phyloP scores from a whole-genome alignment of 2,888 invertebrate species.

The Drosophila bunnanda region DNA sequence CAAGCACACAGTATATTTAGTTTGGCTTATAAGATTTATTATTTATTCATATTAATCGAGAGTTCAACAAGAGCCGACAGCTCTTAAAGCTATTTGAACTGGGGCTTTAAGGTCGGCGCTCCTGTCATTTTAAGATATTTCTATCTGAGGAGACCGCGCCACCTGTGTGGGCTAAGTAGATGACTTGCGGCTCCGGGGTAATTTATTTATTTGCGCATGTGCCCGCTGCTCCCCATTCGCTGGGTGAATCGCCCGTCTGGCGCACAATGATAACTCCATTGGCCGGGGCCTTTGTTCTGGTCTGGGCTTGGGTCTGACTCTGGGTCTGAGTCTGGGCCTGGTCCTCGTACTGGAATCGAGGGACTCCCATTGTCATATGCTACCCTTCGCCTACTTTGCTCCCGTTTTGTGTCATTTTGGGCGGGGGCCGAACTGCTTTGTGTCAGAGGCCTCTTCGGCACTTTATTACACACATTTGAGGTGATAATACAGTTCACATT shows the following conservation, averaged over 20 bases:
- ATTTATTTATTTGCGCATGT: conserved; percentile 72
- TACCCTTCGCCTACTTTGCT: conserved; percentile 25
- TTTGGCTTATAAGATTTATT: background rate
- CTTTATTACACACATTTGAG: conserved; percentile 81
- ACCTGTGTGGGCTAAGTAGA: conserved; percentile 23
- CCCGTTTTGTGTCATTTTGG: conserved; percentile 45
- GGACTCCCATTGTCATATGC: conserved; percentile 49
- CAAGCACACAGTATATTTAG: background rate
- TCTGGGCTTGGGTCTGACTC: conserved; percentile 10
- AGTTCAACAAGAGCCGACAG: background rate
- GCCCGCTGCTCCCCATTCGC: conserved; percentile 72
- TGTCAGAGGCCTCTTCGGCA: conserved; percentile 64
- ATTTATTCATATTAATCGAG: conserved; percentile 2
- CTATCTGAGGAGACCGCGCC: background rate
- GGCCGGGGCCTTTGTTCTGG: conserved; percentile 55
- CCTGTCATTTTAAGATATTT: background rate
- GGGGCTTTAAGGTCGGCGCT: background rate
- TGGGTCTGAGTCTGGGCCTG: conserved; percentile 31
- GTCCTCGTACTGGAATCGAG: conserved; percentile 15
- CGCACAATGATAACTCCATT: conserved; percentile 77
- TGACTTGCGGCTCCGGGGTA: conserved; percentile 51
- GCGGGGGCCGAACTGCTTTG: conserved; percentile 43
- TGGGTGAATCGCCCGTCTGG: conserved; percentile 59
- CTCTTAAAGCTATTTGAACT: background rate
- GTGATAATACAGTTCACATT: conserved; percentile 74